Base-by-base conservation (phyloP, 2,797 vertebrate species). In the Sebastiscus tertius region DNA sequence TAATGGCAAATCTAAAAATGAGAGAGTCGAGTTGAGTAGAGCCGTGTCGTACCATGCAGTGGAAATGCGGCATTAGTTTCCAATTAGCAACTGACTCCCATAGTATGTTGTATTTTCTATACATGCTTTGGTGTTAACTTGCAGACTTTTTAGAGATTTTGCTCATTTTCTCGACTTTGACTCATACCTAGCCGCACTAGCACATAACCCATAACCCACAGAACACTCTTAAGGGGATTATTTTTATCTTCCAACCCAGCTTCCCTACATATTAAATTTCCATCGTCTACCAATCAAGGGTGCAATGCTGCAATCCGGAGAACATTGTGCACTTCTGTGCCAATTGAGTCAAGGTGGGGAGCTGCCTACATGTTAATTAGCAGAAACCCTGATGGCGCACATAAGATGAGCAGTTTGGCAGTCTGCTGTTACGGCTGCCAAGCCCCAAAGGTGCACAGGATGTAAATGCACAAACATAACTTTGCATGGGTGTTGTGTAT, bases 231-330 rank as follows among this genome's bases (percentile, higher is more conserved):
- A 6, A 16, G 20, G 39, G 18, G 36, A 52, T 55, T 70, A 73
- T 56, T 80, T 82, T 65, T 13, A 77, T 72, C 77, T 33, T 58
- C 56, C 26, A 26, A 22, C 22, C 24, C 8, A 29, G 27, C 14
- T 69, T 69, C 2, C 72, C 49, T 33, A 52, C 29, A 69, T 22
- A n/a, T 29, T 74, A 46, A 49, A 4, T 60, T 60, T 63, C 70
- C 27, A 14, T 22, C n/a, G 2, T 16, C 14, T 16, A 4, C 4
- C 2, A 73, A 69, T 59, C 60, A 73, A 67, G 16, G 26, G 5
- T 26, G 14, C 31, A 63, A 8, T 46, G 62, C 9, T 69, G 22
- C 59, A 56, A 62, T 24, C 56, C 22, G n/a, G 8, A 54, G 75
- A 77, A 61, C 46, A 67, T 63, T 3, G 12, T 26, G 67, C 22